Percentiles rank a stretch among this genome's conserved stretches.
Conservation (phyloP, 2,888 invertebrate genomes). For the Dermolepida albohirtum region DNA sequence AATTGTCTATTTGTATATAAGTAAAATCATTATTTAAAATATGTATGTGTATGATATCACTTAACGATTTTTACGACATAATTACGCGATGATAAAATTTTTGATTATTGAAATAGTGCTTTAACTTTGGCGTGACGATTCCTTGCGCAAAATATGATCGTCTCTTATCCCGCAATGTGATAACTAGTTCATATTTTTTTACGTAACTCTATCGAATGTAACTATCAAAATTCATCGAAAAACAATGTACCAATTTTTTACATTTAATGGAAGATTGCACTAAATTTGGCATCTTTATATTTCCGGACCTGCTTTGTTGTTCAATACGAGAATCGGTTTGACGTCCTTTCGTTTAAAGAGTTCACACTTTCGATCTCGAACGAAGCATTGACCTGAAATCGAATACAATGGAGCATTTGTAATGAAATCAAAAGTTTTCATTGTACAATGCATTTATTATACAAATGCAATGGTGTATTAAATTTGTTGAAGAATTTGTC, state of each 20-base stretch:
- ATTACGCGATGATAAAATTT: too few relatives aligned
- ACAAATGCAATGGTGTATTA: too few relatives aligned
- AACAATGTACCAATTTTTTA: conserved; percentile 18
- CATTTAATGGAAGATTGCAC: conserved; percentile 32
- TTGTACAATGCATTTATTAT: neutral
- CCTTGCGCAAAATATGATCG: too few relatives aligned
- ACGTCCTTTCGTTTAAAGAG: conserved; percentile 16
- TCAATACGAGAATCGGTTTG: conserved; percentile 10
- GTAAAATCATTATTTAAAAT: too few relatives aligned
- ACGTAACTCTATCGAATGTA: conserved; percentile 1
- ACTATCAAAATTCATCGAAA: too few relatives aligned
- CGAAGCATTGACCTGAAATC: conserved; percentile 40
- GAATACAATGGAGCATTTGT: conserved; percentile 33
- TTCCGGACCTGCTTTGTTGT: conserved; percentile 34
- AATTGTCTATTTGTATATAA: too few relatives aligned
- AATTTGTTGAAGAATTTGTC: too few relatives aligned
- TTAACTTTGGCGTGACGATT: too few relatives aligned
- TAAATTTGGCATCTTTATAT: conserved; percentile 35
- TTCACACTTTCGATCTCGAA: conserved; percentile 28
- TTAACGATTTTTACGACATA: too few relatives aligned
- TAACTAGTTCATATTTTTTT: neutral
- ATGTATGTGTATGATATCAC: too few relatives aligned
- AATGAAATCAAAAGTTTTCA: conserved; percentile 21
- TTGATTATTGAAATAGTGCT: too few relatives aligned
- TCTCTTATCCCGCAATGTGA: too few relatives aligned